Base-by-base conservation (phyloP, 2,888 invertebrate species). In the Masnerella sp. region DNA sequence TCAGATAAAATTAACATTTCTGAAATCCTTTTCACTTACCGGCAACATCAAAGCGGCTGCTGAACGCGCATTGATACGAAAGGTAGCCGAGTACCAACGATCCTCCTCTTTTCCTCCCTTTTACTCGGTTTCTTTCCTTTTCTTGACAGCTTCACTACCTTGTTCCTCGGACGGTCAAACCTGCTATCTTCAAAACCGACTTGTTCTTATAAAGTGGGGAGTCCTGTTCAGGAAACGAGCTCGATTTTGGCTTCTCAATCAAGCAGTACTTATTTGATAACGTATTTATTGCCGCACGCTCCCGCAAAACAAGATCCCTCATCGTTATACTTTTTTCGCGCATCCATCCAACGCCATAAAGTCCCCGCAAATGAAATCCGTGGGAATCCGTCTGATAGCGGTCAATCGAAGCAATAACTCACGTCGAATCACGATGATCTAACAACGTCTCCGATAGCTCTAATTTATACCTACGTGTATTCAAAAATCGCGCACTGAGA, bases 91-190 rank as follows among this genome's bases (percentile, higher is more conserved):
- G 82, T 82, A 82, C 82, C 81, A 65, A 59, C 51, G 61, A 72
- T 71, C 38, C 65, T 67, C 70, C 70, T 71, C 56, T 62, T 65
- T 74, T 71, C 65, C 61, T 67, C 67, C 65, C 65, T 61, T 49
- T 65, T 71, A 51, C 34, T 71, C 45, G 54, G 51, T 62, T 74
- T 74, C 70, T 83, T 79, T 77, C 79, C 84, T 82, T 84, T 80
- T 77, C 76, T 69, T 81, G 84, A 85, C 83, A 83, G 82, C 83
- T 83, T 83, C 82, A 79, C 82, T 80, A 80, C 74, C 77, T 79
- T 75, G 78, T 80, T 75, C 42, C 71, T 45, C 47, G 42, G 75
- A 76, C 74, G 76, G 64, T 74, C 78, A 56, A 77, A 79, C 78
- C 80, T 75, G 78, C 78, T 82, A 81, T 81, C 81, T 79, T 72